A percentile compares a stretch with the other conserved stretches of the same genome.
These are phyloP conservation scores for Petrolisthes manimaculis DNA, from an alignment of 2,888 invertebrate species.

Conservation along the genomic window DNA sequence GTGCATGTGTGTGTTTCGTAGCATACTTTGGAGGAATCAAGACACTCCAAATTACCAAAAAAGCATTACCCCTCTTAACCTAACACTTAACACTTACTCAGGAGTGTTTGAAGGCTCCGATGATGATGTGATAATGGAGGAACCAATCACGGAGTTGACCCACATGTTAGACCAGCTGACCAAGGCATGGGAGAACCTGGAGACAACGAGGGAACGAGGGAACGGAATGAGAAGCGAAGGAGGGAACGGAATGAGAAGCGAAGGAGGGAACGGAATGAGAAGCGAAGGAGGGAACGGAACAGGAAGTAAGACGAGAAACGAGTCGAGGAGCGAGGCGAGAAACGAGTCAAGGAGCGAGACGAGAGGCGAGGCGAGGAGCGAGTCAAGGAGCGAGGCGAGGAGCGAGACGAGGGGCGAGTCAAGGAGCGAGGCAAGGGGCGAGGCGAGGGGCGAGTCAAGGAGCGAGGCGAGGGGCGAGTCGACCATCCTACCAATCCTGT, in stretches of 20 bases:
- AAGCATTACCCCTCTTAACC: too few species aligned
- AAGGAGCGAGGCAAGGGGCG: too few species aligned
- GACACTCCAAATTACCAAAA: too few species aligned
- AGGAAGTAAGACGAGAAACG: too few species aligned
- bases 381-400: too few species aligned
- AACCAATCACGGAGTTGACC: constrained; percentile 25
- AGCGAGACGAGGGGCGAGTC: too few species aligned
- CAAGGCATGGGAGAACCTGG: neutral
- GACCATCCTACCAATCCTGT: constrained; percentile 2
- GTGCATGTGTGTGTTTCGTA: too few species aligned
- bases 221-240: neutral
- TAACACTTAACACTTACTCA: neutral
- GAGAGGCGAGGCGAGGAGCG: too few species aligned
- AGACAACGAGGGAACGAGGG: neutral
- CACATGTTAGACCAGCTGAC: neutral
- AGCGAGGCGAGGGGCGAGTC: neutral
- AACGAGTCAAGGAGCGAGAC: too few species aligned
- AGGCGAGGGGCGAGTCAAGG: too few species aligned
- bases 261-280: neutral
- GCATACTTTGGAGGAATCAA: too few species aligned
- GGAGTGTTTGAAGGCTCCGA: constrained; percentile 18
- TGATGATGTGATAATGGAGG: constrained; percentile 20
- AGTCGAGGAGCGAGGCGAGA: too few species aligned
- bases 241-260: neutral
- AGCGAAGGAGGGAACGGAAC: neutral